These are phyloP conservation scores for Pardalotus punctatus DNA, from an alignment of 2,113 vertebrate species.

Conservation along the genomic window DNA sequence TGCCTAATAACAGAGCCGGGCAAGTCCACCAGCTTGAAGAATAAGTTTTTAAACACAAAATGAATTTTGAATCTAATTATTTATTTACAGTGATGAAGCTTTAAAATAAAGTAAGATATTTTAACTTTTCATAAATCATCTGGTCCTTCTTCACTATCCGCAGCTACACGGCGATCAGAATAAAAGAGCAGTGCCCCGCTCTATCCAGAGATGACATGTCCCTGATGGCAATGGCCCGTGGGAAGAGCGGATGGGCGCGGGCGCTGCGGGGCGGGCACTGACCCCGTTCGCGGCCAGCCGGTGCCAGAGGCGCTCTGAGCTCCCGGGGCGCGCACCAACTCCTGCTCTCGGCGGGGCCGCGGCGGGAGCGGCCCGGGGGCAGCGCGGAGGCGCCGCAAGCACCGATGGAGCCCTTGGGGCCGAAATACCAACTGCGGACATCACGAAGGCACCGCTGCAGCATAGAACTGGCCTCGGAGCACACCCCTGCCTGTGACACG, in stretches of 20 bases:
- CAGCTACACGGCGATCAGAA: background rate
- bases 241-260: constrained; percentile 21
- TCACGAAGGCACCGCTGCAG: background rate
- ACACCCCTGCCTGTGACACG: background rate
- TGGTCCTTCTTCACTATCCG: background rate
- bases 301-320: constrained; percentile 75
- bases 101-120: constrained; percentile 6
- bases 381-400: background rate
- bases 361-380: background rate
- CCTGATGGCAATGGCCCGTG: background rate
- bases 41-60: constrained; percentile 27
- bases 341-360: background rate
- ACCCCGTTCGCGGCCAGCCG: constrained; percentile 81
- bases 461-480: background rate
- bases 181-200: background rate
- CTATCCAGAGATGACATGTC: background rate
- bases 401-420: background rate
- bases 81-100: constrained; percentile 18
- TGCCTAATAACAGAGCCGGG: background rate
- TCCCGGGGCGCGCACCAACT: background rate
- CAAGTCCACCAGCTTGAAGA: background rate
- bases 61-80: constrained; percentile 41
- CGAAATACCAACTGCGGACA: background rate
- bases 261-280: constrained; percentile 43
- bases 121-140: constrained; percentile 60